Base-by-base conservation (phyloP, 2,113 vertebrate genomes). In the Columbina picui region DNA sequence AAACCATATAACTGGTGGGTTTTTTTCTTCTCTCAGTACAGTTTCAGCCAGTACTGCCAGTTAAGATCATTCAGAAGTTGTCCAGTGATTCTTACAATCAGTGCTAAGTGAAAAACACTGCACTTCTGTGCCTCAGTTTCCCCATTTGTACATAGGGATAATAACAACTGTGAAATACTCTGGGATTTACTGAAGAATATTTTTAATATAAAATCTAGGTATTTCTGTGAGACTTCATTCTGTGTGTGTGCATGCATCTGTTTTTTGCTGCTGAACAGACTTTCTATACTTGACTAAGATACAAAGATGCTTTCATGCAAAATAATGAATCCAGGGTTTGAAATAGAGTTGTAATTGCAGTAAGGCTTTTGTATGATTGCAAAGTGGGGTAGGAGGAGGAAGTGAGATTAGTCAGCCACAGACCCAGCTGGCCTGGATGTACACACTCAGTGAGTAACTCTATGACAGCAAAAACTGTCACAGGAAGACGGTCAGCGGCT, bases 321-420 rank as follows among this genome's bases (percentile, higher is more conserved):
- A 89, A 63, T 41, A 67, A 77, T 70, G 29, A 80, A 41, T 41
- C 45, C 57, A 43, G 17, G 14, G 8, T 74, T 78, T 57, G 39
- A 80, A 86, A 63, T 12, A 49, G 55, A 59, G 21, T 55, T 79
- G 36, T 59, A 49, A 87, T 64, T 79, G 64, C 70, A 38, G 30
- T 34, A 67, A 60, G 63, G 75, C 47, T 70, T 86, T 47, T 41
- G 0, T 34, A 55, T 80, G 82, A 83, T 55, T 77, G 70, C 78
- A 65, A 76, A 84, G 29, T 9, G 17, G 34, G 25, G 32, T 52
- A 70, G 57, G 56, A 94, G 23, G 38, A 94, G 89, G 87, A 91
- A 96, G 60, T 93, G 61, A 80, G 63, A 94, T 94, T 84, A 96
- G 69, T 95, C 94, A 96, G 68, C 16, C 50, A n/a, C 39, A 69